Conservation (phyloP, 2,113 vertebrate genomes). For the Nothoprocta perdicaria region DNA sequence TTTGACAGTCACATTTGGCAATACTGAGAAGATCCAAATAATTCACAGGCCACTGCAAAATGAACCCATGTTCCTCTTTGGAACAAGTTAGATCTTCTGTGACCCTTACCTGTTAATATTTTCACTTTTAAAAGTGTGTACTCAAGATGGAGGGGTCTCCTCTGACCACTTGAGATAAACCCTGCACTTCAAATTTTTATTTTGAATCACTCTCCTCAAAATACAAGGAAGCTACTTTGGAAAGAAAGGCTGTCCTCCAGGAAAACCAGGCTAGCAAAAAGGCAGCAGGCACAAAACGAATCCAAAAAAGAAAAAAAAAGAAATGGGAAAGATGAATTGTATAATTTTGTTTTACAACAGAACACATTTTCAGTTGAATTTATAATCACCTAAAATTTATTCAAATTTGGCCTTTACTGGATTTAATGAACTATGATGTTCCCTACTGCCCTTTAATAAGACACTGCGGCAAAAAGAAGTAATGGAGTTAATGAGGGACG, state of each 20-base stretch:
- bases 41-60: background rate
- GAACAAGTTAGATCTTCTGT: background rate
- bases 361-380: conserved; percentile 36
- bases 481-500: background rate
- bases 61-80: background rate
- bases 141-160: background rate
- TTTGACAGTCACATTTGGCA: background rate
- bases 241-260: background rate
- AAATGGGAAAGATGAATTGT: background rate
- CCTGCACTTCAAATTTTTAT: background rate
- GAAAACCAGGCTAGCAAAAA: background rate
- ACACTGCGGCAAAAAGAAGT: background rate
- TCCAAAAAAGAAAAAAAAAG: background rate
- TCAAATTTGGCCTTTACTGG: conserved; percentile 48
- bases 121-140: background rate
- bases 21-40: background rate
- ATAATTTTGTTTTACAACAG: background rate
- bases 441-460: conserved; percentile 36
- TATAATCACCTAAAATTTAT: conserved; percentile 53
- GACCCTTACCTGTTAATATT: background rate
- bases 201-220: background rate
- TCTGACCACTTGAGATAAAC: background rate
- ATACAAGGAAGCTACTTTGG: background rate
- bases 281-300: background rate
- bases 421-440: conserved; percentile 18